Percentiles rank a stretch among this genome's conserved stretches.
Evolutionary conservation across 2,113 vertebrate species (phyloP).

Genomic region (Psilopogon haemacephalus): DNA sequence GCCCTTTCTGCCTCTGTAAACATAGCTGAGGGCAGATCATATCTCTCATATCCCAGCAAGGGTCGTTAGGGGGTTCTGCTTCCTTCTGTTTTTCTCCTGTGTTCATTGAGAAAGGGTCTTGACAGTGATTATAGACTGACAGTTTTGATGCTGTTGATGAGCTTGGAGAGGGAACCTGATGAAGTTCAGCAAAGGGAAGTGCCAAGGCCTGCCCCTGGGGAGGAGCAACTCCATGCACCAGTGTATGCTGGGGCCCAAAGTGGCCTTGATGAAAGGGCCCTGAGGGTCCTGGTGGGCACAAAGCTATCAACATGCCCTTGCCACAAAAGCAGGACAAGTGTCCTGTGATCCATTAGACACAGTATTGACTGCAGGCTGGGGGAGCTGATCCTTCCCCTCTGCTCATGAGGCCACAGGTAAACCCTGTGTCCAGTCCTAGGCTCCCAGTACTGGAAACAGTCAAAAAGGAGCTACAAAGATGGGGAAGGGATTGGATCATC

Average conservation of each 20-base stretch:
- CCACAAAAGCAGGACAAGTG: not conserved
- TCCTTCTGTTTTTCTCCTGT: not conserved
- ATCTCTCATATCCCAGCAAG: not conserved
- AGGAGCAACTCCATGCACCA: not conserved
- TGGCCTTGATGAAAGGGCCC: not conserved
- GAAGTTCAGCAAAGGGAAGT: not conserved
- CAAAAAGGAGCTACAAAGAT: not conserved
- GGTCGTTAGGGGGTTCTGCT: not conserved
- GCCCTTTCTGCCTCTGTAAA: not conserved
- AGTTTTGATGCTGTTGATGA: not conserved
- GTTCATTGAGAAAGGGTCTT: not conserved
- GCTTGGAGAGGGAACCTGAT: not conserved
- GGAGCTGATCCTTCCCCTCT: not conserved
- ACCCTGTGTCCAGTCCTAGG: not conserved
- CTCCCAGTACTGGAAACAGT: not conserved
- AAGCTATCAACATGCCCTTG: not conserved
- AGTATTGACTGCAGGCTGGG: not conserved
- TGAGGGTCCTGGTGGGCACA: not conserved
- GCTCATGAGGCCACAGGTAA: not conserved
- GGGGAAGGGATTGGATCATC: not conserved
- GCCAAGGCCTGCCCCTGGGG: not conserved
- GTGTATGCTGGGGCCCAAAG: rapidly evolving
- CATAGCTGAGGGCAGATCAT: not conserved
- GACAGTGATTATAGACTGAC: not conserved
- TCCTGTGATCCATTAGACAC: not conserved